Conservation (phyloP, 1,140 invertebrate genomes). For the Phthorimaea operculella region DNA sequence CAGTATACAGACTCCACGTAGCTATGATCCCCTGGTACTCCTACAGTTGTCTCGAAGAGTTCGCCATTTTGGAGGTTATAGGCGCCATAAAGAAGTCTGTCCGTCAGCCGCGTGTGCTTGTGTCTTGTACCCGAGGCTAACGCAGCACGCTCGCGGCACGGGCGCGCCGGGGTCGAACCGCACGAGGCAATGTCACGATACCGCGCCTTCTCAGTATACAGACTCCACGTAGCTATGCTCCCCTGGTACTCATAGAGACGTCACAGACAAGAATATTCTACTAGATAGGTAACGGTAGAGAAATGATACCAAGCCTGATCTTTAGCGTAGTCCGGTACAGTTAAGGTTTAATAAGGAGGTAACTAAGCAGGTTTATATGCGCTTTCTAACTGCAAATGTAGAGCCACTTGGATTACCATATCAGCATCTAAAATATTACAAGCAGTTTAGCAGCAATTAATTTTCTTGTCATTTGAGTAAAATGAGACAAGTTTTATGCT, state of each 20-base stretch:
- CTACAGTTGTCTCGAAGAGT: too few species aligned
- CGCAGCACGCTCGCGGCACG: slow-evolving; percentile 5
- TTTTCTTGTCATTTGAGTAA: not conserved
- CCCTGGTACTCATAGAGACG: not conserved
- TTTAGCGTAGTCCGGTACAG: not conserved
- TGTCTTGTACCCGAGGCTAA: not conserved
- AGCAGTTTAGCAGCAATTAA: not conserved
- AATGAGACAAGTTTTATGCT: not conserved
- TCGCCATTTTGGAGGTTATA: too few species aligned
- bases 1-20: too few species aligned
- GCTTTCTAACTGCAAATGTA: not conserved
- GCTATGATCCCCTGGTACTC: too few species aligned
- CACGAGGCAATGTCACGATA: slow-evolving; percentile 13
- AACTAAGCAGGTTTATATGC: not conserved
- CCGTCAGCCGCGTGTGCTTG: too few species aligned
- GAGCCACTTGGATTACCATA: not conserved
- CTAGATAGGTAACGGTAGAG: too few species aligned
- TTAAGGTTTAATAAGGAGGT: not conserved
- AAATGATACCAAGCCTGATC: not conserved
- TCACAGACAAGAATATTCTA: too few species aligned
- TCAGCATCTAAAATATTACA: not conserved
- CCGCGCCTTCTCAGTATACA: not conserved
- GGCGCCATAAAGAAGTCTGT: too few species aligned
- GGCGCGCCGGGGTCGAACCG: not conserved
- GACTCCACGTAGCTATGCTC: not conserved